These are phyloP conservation scores for Peromyscus polionotus DNA, from an alignment of 2,113 vertebrate species.

Conservation along the genomic window DNA sequence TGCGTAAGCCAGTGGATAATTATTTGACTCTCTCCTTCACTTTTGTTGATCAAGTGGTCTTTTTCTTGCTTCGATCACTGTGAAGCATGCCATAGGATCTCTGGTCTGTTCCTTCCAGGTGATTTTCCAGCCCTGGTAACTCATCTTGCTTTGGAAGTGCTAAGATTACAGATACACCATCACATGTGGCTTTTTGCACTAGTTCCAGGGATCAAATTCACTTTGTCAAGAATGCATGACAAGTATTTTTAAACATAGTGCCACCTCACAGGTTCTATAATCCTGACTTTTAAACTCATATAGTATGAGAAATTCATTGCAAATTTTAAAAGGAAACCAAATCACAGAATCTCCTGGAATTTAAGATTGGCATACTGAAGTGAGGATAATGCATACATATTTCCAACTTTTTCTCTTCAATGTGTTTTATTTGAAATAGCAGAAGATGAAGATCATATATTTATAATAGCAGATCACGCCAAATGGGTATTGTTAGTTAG, in stretches of 20 bases:
- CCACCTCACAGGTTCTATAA: neutral
- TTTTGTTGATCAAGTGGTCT: neutral
- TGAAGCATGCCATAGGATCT: neutral
- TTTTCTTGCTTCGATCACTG: neutral
- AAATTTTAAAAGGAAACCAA: neutral
- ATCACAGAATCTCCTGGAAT: neutral
- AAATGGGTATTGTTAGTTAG: neutral
- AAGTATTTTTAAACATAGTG: neutral
- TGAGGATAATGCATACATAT: accelerated
- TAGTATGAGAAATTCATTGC: neutral
- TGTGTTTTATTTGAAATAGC: neutral
- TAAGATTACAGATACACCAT: neutral
- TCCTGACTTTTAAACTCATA: neutral
- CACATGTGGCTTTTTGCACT: neutral
- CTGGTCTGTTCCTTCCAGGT: neutral
- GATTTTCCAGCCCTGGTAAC: neutral
- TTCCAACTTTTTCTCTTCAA: neutral
- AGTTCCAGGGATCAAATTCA: neutral
- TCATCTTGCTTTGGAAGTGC: neutral
- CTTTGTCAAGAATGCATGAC: neutral
- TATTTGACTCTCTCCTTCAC: neutral
- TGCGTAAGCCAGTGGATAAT: neutral
- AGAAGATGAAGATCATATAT: neutral
- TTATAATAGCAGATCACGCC: neutral
- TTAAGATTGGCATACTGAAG: neutral